phyloP scores from a whole-genome alignment of 2,888 invertebrate genomes.

The Clitarchus hookeri region DNA sequence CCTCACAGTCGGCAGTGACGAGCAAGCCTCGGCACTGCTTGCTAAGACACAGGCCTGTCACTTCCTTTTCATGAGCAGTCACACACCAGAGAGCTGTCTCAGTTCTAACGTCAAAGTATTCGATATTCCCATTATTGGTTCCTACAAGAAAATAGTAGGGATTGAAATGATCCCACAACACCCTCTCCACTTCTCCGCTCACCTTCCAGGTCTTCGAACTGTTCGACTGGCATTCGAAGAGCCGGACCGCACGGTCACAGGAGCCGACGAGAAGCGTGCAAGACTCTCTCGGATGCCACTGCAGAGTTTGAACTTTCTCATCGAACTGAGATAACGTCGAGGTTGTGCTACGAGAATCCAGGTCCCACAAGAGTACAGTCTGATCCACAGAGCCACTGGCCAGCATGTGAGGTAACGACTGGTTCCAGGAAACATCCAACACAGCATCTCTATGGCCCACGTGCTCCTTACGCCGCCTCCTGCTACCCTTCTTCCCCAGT shows the following conservation, averaged over 20 bases:
- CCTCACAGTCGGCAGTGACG: constrained; percentile 79
- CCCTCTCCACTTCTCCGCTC: constrained; percentile 82
- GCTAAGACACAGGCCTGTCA: constrained; percentile 80
- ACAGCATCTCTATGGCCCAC: constrained; percentile 89
- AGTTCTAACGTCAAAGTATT: constrained; percentile 74
- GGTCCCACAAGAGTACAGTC: constrained; percentile 89
- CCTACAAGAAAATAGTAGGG: constrained; percentile 76
- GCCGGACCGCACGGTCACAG: constrained; percentile 67
- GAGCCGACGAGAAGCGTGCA: constrained; percentile 82
- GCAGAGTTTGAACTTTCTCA: constrained; percentile 83
- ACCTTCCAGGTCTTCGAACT: constrained; percentile 75
- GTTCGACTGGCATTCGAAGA: constrained; percentile 54
- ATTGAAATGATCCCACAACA: constrained; percentile 81
- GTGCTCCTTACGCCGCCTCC: constrained; percentile 69
- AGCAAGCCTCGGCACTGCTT: constrained; percentile 73
- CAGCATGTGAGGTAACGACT: constrained; percentile 75
- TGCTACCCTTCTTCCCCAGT: constrained; percentile 74
- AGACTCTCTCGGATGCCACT: constrained; percentile 83
- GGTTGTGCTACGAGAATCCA: constrained; percentile 77
- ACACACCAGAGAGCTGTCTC: constrained; percentile 70
- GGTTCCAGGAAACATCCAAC: constrained; percentile 90
- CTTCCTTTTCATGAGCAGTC: constrained; percentile 81
- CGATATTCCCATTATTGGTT: constrained; percentile 68
- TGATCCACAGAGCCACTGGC: constrained; percentile 93
- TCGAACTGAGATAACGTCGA: constrained; percentile 73